phyloP scores from a whole-genome alignment of 2,888 invertebrate species.

The Lacanobia oleracea region DNA sequence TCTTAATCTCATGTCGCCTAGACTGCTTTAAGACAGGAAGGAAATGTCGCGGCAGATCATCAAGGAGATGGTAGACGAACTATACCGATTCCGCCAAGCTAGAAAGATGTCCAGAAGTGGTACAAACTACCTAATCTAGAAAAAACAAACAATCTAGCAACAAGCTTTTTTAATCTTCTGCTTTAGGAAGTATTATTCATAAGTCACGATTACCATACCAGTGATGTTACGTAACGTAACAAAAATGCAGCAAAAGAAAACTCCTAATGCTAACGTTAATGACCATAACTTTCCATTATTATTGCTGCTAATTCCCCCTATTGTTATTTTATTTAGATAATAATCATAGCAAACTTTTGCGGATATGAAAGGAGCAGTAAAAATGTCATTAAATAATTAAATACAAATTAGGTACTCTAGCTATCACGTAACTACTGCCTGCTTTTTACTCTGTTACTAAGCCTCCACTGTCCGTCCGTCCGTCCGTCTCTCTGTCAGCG shows the following conservation, averaged over 20 bases:
- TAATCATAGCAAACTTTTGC: conserved; percentile 1
- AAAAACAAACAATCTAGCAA: too few species aligned
- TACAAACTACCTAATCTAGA: too few species aligned
- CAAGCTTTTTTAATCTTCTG: not conserved
- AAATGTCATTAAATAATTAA: conserved; percentile 40
- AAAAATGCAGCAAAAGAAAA: not conserved
- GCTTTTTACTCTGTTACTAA: too few species aligned
- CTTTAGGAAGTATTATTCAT: not conserved
- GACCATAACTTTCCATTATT: not conserved
- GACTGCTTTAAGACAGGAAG: not conserved
- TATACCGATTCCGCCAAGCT: too few species aligned
- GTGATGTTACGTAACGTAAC: not conserved
- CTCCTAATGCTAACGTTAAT: not conserved
- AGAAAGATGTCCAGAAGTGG: too few species aligned
- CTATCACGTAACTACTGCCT: not conserved
- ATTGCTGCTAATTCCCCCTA: not conserved
- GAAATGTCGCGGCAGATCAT: not conserved
- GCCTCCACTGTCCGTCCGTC: too few species aligned
- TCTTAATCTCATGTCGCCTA: not conserved
- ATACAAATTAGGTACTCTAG: conserved; percentile 23
- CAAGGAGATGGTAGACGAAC: not conserved
- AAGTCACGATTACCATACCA: not conserved
- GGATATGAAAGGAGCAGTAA: conserved; percentile 1
- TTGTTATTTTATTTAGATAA: conserved; percentile 5
- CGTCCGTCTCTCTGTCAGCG: too few species aligned